Evolutionary conservation across 2,888 invertebrate genomes (phyloP).

Genomic region (Plagodis pulveraria): DNA sequence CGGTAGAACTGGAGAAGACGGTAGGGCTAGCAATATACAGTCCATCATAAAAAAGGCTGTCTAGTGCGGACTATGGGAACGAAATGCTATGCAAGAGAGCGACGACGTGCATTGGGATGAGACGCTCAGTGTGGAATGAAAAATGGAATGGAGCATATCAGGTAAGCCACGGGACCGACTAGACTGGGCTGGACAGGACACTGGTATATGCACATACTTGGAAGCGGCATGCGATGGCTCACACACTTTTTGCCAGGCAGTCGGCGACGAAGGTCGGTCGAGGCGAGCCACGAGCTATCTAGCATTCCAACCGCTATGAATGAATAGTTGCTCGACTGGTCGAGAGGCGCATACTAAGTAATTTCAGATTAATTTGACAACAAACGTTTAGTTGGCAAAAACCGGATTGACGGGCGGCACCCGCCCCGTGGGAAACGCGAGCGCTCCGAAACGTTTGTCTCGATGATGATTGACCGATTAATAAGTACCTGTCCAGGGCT

Average conservation of each 20-base stretch:
- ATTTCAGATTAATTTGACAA: constrained; percentile 83
- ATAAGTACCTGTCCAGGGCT: constrained; percentile 48
- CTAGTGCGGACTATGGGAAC: not conserved
- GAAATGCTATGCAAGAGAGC: not conserved
- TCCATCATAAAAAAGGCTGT: too few relatives aligned
- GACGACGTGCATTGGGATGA: constrained; percentile 8
- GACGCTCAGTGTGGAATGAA: constrained; percentile 36
- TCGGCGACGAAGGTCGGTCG: constrained; percentile 71
- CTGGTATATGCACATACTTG: constrained; percentile 67
- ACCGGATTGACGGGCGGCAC: constrained; percentile 75
- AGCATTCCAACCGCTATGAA: constrained; percentile 82
- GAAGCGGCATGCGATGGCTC: constrained; percentile 58
- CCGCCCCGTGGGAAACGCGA: constrained; percentile 77
- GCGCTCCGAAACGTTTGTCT: constrained; percentile 67
- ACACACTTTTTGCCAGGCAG: constrained; percentile 62
- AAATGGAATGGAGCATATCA: constrained; percentile 43
- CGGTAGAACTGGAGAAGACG: too few relatives aligned
- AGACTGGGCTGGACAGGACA: constrained; percentile 35
- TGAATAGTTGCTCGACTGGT: constrained; percentile 81
- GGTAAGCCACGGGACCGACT: constrained; percentile 41
- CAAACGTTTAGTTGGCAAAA: constrained; percentile 81
- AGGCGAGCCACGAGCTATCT: constrained; percentile 77
- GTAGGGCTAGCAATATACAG: too few relatives aligned
- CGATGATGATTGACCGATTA: constrained; percentile 64
- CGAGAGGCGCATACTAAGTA: constrained; percentile 73